Percentiles rank a stretch among this genome's conserved stretches.
Conservation (phyloP, 2,797 vertebrate genomes). For the Phataginus tetradactyla region DNA sequence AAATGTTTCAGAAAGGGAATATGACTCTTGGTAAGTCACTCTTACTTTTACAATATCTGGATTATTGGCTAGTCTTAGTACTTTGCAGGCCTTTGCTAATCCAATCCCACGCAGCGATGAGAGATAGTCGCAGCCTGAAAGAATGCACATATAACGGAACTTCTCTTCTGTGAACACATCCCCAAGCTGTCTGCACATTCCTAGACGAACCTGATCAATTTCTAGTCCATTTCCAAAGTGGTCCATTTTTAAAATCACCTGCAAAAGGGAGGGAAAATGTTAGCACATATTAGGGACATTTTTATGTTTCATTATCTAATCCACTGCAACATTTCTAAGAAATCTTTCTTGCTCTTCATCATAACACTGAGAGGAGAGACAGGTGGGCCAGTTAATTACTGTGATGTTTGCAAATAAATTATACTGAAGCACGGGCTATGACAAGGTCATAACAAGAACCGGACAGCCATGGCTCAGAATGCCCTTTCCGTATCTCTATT, state of each 20-base stretch:
- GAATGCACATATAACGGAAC: slow-evolving; percentile 98
- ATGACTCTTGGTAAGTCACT: background rate
- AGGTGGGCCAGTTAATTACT: background rate
- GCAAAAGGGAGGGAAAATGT: slow-evolving; percentile 50
- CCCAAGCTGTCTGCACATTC: slow-evolving; percentile 94
- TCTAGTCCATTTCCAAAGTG: slow-evolving; percentile 96
- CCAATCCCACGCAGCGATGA: slow-evolving; percentile 96
- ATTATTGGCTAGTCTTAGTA: slow-evolving; percentile 94
- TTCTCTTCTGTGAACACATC: slow-evolving; percentile 97
- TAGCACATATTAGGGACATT: background rate
- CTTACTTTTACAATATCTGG: slow-evolving; percentile 96
- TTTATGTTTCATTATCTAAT: background rate
- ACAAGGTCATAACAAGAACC: background rate
- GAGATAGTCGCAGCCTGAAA: slow-evolving; percentile 98
- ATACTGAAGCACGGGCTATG: background rate
- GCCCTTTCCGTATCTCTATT: background rate
- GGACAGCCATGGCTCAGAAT: background rate
- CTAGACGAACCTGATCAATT: slow-evolving; percentile 93
- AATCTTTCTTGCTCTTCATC: background rate
- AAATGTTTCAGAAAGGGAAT: background rate
- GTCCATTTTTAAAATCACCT: slow-evolving; percentile 99
- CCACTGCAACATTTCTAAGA: background rate
- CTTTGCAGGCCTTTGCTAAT: slow-evolving; percentile 96
- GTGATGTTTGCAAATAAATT: background rate
- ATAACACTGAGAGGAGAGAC: background rate